These are phyloP conservation scores for Cryptomyrus ogoouensis DNA, from an alignment of 2,113 vertebrate species.

Conservation along the genomic window DNA sequence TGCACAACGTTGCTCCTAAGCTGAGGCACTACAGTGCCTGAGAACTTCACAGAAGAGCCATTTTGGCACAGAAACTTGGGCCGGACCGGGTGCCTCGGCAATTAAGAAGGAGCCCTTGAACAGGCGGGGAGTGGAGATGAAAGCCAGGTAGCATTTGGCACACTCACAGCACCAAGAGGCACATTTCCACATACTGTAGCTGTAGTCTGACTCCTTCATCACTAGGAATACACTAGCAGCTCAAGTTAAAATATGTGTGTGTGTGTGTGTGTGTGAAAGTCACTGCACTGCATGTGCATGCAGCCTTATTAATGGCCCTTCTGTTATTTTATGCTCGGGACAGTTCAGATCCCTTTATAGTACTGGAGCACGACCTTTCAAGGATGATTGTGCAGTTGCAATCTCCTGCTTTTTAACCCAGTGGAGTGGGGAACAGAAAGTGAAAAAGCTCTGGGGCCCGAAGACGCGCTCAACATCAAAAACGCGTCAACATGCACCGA, in stretches of 20 bases:
- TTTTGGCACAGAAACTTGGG: slow-evolving; percentile 29
- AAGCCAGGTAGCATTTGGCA: slow-evolving; percentile 26
- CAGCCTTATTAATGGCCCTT: neutral
- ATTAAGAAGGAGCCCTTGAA: slow-evolving; percentile 24
- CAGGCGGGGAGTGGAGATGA: slow-evolving; percentile 22
- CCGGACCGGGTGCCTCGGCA: slow-evolving; percentile 21
- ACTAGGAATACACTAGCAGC: neutral
- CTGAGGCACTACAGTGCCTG: slow-evolving; percentile 34
- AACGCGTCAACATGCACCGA: neutral
- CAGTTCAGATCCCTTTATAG: neutral
- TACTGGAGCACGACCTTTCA: neutral
- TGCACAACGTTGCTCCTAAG: neutral
- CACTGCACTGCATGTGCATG: neutral
- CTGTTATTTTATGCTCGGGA: neutral
- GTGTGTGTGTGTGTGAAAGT: neutral
- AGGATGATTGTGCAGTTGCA: neutral
- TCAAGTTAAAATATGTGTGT: neutral
- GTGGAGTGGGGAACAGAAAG: neutral
- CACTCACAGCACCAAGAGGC: neutral
- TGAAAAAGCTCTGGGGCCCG: neutral
- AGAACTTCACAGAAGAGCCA: slow-evolving; percentile 38
- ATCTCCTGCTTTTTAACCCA: neutral
- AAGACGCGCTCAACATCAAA: neutral
- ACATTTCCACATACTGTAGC: neutral
- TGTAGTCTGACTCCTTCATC: neutral